Percentiles rank a stretch among this genome's conserved stretches.
These are phyloP conservation scores for Parnassius apollo DNA, from an alignment of 2,888 invertebrate species.

Conservation along the genomic window DNA sequence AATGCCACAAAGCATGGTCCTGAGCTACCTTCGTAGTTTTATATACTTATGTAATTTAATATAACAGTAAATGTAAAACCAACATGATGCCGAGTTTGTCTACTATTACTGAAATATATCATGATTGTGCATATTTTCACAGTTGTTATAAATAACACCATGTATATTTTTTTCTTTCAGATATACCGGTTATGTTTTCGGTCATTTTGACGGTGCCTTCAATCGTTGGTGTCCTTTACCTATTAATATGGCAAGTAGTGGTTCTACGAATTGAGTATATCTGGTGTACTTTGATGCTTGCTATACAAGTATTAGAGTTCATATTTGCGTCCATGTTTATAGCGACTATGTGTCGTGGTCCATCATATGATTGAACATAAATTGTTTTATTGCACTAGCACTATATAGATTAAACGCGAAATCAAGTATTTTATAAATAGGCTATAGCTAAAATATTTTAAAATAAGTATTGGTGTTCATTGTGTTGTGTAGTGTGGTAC, in stretches of 20 bases:
- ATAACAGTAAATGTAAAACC: too few relatives aligned
- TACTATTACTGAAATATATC: too few relatives aligned
- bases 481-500: slow-evolving; percentile 20
- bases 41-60: too few relatives aligned
- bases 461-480: neutral
- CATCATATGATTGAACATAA: slow-evolving; percentile 75
- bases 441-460: too few relatives aligned
- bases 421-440: too few relatives aligned
- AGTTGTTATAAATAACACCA: neutral
- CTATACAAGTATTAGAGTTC: slow-evolving; percentile 89
- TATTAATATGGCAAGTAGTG: slow-evolving; percentile 92
- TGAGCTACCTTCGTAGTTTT: too few relatives aligned
- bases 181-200: slow-evolving; percentile 90
- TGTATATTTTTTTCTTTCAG: slow-evolving; percentile 65
- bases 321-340: slow-evolving; percentile 90
- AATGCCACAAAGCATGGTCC: too few relatives aligned
- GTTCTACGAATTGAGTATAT: slow-evolving; percentile 94
- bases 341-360: slow-evolving; percentile 82
- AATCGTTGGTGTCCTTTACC: slow-evolving; percentile 90
- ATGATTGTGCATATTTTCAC: too few relatives aligned
- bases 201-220: slow-evolving; percentile 92
- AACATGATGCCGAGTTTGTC: too few relatives aligned
- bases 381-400: too few relatives aligned
- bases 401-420: too few relatives aligned
- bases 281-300: slow-evolving; percentile 92